phyloP scores from a whole-genome alignment of 1,140 invertebrate species.

The Scaptomyza graminum region DNA sequence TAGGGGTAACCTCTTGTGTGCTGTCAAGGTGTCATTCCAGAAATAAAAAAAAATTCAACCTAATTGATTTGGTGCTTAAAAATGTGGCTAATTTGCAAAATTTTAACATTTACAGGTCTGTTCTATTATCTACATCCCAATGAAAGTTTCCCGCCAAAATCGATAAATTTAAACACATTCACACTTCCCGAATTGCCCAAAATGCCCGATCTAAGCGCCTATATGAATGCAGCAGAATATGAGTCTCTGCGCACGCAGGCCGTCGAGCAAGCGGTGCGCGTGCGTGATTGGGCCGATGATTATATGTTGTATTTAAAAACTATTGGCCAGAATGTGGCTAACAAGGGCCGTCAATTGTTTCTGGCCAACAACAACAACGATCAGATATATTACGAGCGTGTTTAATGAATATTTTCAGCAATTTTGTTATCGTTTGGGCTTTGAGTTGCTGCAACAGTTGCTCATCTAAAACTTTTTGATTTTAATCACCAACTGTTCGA shows the following conservation, averaged over 20 bases:
- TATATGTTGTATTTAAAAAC: slow-evolving; percentile 76
- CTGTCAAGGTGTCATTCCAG: slow-evolving; percentile 17
- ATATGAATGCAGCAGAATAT: slow-evolving; percentile 67
- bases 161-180: slow-evolving; percentile 57
- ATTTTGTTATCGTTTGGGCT: slow-evolving; percentile 53
- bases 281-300: slow-evolving; percentile 78
- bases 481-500: neutral
- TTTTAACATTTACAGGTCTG: slow-evolving; percentile 69
- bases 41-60: neutral
- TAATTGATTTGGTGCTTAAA: neutral
- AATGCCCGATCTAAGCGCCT: slow-evolving; percentile 60
- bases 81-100: slow-evolving; percentile 19
- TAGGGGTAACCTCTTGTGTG: no score
- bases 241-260: slow-evolving; percentile 62
- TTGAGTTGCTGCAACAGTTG: slow-evolving; percentile 69
- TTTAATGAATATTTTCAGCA: slow-evolving; percentile 59
- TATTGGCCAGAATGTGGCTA: slow-evolving; percentile 73
- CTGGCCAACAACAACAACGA: slow-evolving; percentile 51
- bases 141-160: slow-evolving; percentile 79
- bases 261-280: slow-evolving; percentile 65
- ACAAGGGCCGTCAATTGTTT: slow-evolving; percentile 69
- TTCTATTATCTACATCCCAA: slow-evolving; percentile 82
- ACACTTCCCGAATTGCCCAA: slow-evolving; percentile 69
- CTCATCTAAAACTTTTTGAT: slow-evolving; percentile 23
- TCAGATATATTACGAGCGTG: slow-evolving; percentile 74